phyloP scores from a whole-genome alignment of 1,140 invertebrate species.

The Hycleus phaleratus region DNA sequence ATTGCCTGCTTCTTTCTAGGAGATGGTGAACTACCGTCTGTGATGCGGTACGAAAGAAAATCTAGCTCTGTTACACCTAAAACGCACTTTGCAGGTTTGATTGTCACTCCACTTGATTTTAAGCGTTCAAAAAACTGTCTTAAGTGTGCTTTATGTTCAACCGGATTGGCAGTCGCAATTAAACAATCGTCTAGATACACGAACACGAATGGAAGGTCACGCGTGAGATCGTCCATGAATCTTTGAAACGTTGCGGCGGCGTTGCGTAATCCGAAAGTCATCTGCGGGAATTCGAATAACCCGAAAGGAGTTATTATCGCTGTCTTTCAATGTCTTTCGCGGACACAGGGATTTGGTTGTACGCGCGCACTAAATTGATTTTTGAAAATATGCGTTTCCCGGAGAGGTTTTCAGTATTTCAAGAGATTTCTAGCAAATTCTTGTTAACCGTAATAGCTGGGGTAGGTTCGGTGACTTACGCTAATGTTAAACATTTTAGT shows the following conservation, averaged over 20 bases:
- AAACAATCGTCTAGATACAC: conserved; percentile 29
- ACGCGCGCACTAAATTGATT: too few relatives aligned
- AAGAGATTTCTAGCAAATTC: too few relatives aligned
- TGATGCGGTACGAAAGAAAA: conserved; percentile 34
- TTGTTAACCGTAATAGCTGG: too few relatives aligned
- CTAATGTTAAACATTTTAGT: too few relatives aligned
- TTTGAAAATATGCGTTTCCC: conserved; percentile 16
- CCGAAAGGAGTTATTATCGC: conserved; percentile 38
- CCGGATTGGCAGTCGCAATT: too few relatives aligned
- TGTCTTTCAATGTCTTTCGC: conserved; percentile 33
- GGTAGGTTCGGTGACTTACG: too few relatives aligned
- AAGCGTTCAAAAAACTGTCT: too few relatives aligned
- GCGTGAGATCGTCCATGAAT: conserved; percentile 44
- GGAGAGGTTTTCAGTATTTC: too few relatives aligned
- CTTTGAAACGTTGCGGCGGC: conserved; percentile 43
- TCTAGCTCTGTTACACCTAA: conserved; percentile 21
- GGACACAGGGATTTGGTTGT: conserved; percentile 37
- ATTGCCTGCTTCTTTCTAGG: conserved; percentile 31
- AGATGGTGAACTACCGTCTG: conserved; percentile 29
- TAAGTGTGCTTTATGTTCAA: too few relatives aligned
- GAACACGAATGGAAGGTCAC: conserved; percentile 30
- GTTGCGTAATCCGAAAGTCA: conserved; percentile 35
- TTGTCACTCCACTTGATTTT: conserved; percentile 18
- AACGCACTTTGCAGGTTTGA: conserved; percentile 34
- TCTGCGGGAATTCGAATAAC: conserved; percentile 31